These are phyloP conservation scores for Acanthurus tractus DNA, from an alignment of 2,797 vertebrate species.

Conservation along the genomic window DNA sequence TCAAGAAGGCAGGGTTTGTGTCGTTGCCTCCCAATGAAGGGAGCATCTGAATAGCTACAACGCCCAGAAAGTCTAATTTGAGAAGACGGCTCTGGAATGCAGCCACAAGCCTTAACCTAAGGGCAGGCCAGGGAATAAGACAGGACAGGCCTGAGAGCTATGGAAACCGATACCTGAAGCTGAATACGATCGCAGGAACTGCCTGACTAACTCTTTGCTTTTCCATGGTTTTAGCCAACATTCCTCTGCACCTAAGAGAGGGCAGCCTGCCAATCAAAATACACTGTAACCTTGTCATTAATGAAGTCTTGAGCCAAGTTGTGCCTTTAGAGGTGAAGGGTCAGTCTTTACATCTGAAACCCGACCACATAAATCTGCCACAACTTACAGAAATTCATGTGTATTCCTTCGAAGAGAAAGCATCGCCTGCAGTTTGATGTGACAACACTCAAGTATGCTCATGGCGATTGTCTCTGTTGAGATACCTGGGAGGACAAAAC, in stretches of 20 bases:
- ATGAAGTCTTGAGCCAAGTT: slow-evolving; percentile 40
- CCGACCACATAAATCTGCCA: background rate
- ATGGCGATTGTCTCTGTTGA: background rate
- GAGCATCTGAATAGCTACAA: slow-evolving; percentile 78
- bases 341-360: slow-evolving; percentile 17
- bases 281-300: slow-evolving; percentile 41
- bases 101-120: slow-evolving; percentile 65
- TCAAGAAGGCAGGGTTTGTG: slow-evolving; percentile 82
- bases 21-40: slow-evolving; percentile 81
- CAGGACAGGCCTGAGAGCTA: slow-evolving; percentile 48
- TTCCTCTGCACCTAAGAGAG: slow-evolving; percentile 38
- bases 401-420: background rate
- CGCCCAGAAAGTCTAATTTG: slow-evolving; percentile 80
- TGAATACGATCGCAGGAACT: slow-evolving; percentile 47
- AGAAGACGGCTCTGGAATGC: slow-evolving; percentile 75
- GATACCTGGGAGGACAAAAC: background rate
- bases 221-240: slow-evolving; percentile 49
- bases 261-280: slow-evolving; percentile 55
- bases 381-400: background rate
- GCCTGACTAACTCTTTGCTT: slow-evolving; percentile 59
- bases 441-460: background rate
- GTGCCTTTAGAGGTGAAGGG: slow-evolving; percentile 31
- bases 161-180: slow-evolving; percentile 61
- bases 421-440: background rate
- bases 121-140: slow-evolving; percentile 69